A percentile compares a stretch with the other conserved stretches of the same genome.
Evolutionary conservation across 1,140 invertebrate genomes (phyloP).

Genomic region (Nasonia giraulti): DNA sequence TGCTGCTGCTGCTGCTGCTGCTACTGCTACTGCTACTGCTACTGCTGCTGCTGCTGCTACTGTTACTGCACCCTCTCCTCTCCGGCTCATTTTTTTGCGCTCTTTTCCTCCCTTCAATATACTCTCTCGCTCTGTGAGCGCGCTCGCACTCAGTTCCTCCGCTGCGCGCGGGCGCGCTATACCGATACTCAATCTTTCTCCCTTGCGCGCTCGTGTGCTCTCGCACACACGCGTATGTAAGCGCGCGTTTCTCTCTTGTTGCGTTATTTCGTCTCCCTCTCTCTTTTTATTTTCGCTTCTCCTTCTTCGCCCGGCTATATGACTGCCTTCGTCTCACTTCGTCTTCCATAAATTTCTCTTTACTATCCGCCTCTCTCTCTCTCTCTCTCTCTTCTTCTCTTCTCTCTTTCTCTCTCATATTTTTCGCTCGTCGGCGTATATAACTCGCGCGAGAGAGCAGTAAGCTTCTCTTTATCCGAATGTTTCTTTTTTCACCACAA

Average conservation of each 20-base stretch:
- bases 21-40: neutral
- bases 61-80: conserved; percentile 3
- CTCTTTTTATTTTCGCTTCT: conserved; percentile 9
- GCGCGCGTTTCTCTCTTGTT: neutral
- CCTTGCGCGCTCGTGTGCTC: neutral
- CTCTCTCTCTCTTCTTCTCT: conserved; percentile 34
- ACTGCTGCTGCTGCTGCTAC: neutral
- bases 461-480: conserved; percentile 27
- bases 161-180: neutral
- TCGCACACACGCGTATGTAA: neutral
- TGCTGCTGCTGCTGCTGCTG: neutral
- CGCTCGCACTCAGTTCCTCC: conserved; percentile 13
- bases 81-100: conserved; percentile 20
- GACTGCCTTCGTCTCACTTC: conserved; percentile 48
- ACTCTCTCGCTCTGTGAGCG: conserved; percentile 18
- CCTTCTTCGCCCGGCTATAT: conserved; percentile 13
- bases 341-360: conserved; percentile 53
- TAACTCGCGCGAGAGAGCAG: conserved; percentile 45
- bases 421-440: conserved; percentile 38
- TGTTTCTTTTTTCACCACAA: conserved; percentile 7
- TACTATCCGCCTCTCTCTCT: conserved; percentile 30
- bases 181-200: conserved; percentile 1
- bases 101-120: conserved; percentile 45
- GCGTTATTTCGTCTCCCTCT: neutral
- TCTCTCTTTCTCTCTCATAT: conserved; percentile 51